These are phyloP conservation scores for Aplochiton taeniatus DNA, from an alignment of 2,797 vertebrate species.

Conservation along the genomic window DNA sequence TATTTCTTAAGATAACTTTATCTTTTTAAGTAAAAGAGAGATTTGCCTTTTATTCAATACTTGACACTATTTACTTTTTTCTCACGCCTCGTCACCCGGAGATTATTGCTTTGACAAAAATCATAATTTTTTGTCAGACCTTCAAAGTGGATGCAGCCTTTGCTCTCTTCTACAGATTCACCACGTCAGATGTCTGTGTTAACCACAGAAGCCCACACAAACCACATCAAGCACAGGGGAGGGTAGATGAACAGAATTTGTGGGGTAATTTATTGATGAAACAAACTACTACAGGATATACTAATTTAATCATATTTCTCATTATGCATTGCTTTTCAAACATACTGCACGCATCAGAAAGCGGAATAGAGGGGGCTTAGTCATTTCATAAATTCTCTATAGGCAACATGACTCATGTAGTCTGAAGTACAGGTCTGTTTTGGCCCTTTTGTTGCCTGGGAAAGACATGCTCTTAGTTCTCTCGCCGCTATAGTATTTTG, in stretches of 20 bases:
- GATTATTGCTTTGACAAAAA: constrained; percentile 36
- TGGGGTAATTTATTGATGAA: constrained; percentile 25
- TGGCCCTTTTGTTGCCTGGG: background rate
- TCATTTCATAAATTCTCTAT: constrained; percentile 30
- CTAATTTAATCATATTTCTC: too few relatives aligned
- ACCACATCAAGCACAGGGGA: constrained; percentile 53
- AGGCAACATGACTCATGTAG: constrained; percentile 1
- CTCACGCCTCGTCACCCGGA: constrained; percentile 35
- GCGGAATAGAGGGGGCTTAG: constrained; percentile 10
- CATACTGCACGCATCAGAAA: background rate
- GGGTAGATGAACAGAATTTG: constrained; percentile 31
- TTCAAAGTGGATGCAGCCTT: constrained; percentile 53
- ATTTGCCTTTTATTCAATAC: background rate
- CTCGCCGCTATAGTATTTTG: background rate
- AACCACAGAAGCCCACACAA: constrained; percentile 49
- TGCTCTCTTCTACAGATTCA: constrained; percentile 42
- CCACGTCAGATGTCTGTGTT: constrained; percentile 41
- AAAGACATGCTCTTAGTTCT: background rate
- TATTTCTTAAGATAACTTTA: background rate
- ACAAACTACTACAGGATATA: background rate
- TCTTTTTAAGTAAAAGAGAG: constrained; percentile 35
- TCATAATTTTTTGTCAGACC: constrained; percentile 47
- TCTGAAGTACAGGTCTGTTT: too few relatives aligned
- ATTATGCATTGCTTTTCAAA: too few relatives aligned
- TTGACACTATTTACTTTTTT: constrained; percentile 13